Evolutionary conservation across 2,113 vertebrate genomes (phyloP), one percentile per base, ranked within the genome.

Genomic region (Caranx melampygus): DNA sequence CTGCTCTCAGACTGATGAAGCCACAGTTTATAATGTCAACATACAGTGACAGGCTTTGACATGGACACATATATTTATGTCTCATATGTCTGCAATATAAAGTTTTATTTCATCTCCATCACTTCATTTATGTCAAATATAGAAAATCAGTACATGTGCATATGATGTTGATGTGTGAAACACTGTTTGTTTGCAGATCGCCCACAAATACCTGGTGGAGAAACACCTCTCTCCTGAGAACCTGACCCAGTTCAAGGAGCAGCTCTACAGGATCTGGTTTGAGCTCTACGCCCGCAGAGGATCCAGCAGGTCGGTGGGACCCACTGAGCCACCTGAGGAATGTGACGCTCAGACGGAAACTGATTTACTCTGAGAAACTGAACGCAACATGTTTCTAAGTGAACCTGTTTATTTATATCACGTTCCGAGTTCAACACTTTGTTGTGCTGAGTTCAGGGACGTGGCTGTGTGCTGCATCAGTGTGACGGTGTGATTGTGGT

Each of bases 231-330:
- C 95, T 13, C 94, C 94, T 3, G 21, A 83, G 44, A 87, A 94
- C 44, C 66, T 83, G 1, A 79, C 87, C 5, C 34, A 82, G 40
- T 96, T 96, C 83, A 95, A 96, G n/a, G 64, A 93, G 82, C 95
- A 96, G 88, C 92, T 96, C 52, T 95, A 95, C 88, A 90, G 81
- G 79, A 95, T 95, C 85, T 96, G 95, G 95, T 96, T 96, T 88
- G 93, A 95, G 60, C 93, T 96, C 10, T 96, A 96, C 31, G 89
- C 95, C 2, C 94, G 95, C 75, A 93, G 80, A 88, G 95, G 94
- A 35, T 94, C 95, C 75, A 95, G 93, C 91, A 95, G 84, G 95
- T 95, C 79, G 82, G 93, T 91, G 82, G 33, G 74, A 40, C 35
- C 79, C 57, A 34, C n/a, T 13, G 31, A 52, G 47, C 18, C 9